Conservation (phyloP, 2,888 invertebrate genomes). For the Elegia similella region DNA sequence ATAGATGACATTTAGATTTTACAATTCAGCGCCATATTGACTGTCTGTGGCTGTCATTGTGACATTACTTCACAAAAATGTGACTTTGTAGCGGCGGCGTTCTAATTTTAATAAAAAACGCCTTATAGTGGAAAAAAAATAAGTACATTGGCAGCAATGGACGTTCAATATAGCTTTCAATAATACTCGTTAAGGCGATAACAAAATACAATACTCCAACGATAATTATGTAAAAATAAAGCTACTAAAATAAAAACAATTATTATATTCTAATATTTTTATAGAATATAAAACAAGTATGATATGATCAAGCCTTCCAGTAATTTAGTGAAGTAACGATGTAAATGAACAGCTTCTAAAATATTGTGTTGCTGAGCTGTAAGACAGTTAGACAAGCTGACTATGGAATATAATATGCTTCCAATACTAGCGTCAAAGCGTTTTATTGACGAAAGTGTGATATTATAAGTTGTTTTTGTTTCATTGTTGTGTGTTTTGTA, state of each 20-base stretch:
- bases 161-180: slow-evolving; percentile 42
- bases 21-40: slow-evolving; percentile 38
- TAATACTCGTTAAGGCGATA: slow-evolving; percentile 55
- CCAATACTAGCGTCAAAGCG: slow-evolving; percentile 62
- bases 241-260: slow-evolving; percentile 60
- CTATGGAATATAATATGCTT: slow-evolving; percentile 56
- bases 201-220: slow-evolving; percentile 71
- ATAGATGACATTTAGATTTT: slow-evolving; percentile 58
- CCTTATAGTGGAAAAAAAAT: slow-evolving; percentile 34
- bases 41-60: slow-evolving; percentile 37
- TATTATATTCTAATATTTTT: slow-evolving; percentile 79
- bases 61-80: slow-evolving; percentile 25
- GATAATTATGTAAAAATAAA: slow-evolving; percentile 67
- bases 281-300: slow-evolving; percentile 77
- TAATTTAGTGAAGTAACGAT: slow-evolving; percentile 73
- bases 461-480: slow-evolving; percentile 78
- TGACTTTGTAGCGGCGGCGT: slow-evolving; percentile 51
- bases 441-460: slow-evolving; percentile 75
- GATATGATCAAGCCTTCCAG: slow-evolving; percentile 80
- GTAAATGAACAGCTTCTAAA: slow-evolving; percentile 64
- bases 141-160: slow-evolving; percentile 30
- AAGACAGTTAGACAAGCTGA: slow-evolving; percentile 59
- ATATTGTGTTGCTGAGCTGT: slow-evolving; percentile 71
- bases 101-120: slow-evolving; percentile 30
- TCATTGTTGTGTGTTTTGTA: slow-evolving; percentile 80